Percentiles rank a stretch among this genome's conserved stretches.
phyloP scores from a whole-genome alignment of 1,140 invertebrate genomes.

The Ceratoteleas bidentatus region DNA sequence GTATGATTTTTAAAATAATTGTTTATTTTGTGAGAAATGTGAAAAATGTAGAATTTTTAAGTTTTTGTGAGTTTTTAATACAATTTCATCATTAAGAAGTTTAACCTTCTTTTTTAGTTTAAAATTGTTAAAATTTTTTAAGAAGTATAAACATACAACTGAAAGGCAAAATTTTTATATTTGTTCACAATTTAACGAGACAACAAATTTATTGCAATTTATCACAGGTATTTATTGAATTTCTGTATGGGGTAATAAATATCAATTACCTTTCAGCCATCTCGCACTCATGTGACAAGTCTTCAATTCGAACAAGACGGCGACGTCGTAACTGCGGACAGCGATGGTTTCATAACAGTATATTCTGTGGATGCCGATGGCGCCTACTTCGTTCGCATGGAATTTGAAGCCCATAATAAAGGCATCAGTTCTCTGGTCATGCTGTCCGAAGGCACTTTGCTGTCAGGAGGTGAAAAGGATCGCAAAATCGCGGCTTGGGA shows the following conservation, averaged over 20 bases:
- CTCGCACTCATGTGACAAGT: slow-evolving; percentile 90
- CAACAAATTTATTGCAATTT: too few relatives aligned
- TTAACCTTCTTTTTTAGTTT: too few relatives aligned
- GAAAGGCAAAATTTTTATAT: too few relatives aligned
- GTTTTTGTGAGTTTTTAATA: too few relatives aligned
- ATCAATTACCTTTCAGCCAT: slow-evolving; percentile 83
- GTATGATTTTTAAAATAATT: slow-evolving; percentile 63
- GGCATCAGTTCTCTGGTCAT: slow-evolving; percentile 92
- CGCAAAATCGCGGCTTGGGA: slow-evolving; percentile 96
- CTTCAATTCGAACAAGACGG: slow-evolving; percentile 96
- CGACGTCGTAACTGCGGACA: slow-evolving; percentile 96
- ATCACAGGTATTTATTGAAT: too few relatives aligned
- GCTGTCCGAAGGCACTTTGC: slow-evolving; percentile 92
- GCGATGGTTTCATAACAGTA: slow-evolving; percentile 95
- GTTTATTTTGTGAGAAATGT: too few relatives aligned
- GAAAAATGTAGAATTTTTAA: too few relatives aligned
- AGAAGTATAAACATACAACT: too few relatives aligned
- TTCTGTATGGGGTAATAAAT: too few relatives aligned
- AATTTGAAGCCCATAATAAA: slow-evolving; percentile 94
- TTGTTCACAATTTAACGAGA: too few relatives aligned
- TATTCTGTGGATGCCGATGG: slow-evolving; percentile 95
- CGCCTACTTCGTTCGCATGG: slow-evolving; percentile 92
- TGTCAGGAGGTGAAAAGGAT: slow-evolving; percentile 94
- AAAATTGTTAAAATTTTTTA: too few relatives aligned
- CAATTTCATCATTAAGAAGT: too few relatives aligned